Evolutionary conservation across 2,113 vertebrate species (phyloP).

Genomic region (Stegastes partitus): DNA sequence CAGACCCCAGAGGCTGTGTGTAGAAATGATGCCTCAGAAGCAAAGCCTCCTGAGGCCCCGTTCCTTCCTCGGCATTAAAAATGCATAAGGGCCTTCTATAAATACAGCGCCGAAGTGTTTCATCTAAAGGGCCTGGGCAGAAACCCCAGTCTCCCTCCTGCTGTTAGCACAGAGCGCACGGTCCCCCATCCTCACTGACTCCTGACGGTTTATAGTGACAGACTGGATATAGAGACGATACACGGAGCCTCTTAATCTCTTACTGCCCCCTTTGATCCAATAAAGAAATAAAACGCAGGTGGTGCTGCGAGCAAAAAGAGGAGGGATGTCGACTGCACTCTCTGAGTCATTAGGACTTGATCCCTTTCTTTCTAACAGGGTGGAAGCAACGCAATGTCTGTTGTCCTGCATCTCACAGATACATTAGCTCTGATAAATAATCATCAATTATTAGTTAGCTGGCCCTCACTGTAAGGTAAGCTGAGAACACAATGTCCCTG

Average conservation of each 20-base stretch:
- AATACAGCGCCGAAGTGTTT: constrained; percentile 82
- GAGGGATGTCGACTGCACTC: not conserved
- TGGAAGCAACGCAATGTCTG: not conserved
- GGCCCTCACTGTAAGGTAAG: constrained; percentile 29
- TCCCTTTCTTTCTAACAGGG: not conserved
- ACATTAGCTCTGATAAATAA: constrained; percentile 46
- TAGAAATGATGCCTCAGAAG: constrained; percentile 54
- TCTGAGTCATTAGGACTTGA: not conserved
- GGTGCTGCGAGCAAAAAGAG: not conserved
- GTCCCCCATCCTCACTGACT: constrained; percentile 13
- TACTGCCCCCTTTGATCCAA: constrained; percentile 11
- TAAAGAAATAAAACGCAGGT: not conserved
- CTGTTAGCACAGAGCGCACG: constrained; percentile 30
- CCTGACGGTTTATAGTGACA: constrained; percentile 28
- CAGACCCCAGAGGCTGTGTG: constrained; percentile 47
- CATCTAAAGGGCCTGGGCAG: constrained; percentile 72
- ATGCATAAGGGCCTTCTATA: constrained; percentile 82
- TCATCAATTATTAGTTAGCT: constrained; percentile 63
- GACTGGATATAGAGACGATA: not conserved
- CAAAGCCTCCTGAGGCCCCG: constrained; percentile 61
- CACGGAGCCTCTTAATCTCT: not conserved
- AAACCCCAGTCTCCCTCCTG: constrained; percentile 55
- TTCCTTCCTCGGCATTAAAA: constrained; percentile 80
- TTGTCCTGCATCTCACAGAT: constrained; percentile 15
- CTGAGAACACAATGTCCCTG: constrained; percentile 69